Conservation (phyloP, 2,113 vertebrate species). For the Herpetotheres cachinnans region DNA sequence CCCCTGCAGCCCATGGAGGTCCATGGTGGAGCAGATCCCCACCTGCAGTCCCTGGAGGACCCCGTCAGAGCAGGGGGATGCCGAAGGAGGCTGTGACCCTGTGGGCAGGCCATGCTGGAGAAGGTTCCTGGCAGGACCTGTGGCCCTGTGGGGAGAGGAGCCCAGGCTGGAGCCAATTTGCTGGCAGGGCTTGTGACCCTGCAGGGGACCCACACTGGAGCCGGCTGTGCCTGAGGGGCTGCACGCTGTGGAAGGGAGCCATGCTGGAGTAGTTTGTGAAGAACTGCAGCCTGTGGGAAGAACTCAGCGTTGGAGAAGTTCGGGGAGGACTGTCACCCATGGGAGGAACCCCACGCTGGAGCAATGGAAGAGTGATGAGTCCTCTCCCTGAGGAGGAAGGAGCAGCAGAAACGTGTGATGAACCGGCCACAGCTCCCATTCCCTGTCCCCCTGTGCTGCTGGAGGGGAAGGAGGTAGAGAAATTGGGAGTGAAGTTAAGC, state of each 20-base stretch:
- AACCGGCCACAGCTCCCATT: background rate
- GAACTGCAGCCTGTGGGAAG: too few relatives aligned
- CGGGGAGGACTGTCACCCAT: too few relatives aligned
- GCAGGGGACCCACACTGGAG: background rate
- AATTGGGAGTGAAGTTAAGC: too few relatives aligned
- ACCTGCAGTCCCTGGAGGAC: background rate
- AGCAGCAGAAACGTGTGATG: background rate
- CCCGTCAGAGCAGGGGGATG: background rate
- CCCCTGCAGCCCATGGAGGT: background rate
- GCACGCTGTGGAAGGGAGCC: background rate
- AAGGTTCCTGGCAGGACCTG: background rate
- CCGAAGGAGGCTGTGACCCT: background rate
- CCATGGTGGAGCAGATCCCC: background rate
- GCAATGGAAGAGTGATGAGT: too few relatives aligned
- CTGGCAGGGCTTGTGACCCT: background rate
- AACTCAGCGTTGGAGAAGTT: too few relatives aligned
- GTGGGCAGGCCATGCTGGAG: background rate
- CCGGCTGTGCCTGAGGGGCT: background rate
- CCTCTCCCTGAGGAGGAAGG: background rate
- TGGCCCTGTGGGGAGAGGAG: background rate
- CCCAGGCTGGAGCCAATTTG: background rate
- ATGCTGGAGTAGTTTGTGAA: background rate
- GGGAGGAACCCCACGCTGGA: too few relatives aligned
- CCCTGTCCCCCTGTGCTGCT: too few relatives aligned
- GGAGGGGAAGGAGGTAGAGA: background rate